These are phyloP conservation scores for Rhincodon typus DNA, from an alignment of 2,797 vertebrate species.

Conservation along the genomic window DNA sequence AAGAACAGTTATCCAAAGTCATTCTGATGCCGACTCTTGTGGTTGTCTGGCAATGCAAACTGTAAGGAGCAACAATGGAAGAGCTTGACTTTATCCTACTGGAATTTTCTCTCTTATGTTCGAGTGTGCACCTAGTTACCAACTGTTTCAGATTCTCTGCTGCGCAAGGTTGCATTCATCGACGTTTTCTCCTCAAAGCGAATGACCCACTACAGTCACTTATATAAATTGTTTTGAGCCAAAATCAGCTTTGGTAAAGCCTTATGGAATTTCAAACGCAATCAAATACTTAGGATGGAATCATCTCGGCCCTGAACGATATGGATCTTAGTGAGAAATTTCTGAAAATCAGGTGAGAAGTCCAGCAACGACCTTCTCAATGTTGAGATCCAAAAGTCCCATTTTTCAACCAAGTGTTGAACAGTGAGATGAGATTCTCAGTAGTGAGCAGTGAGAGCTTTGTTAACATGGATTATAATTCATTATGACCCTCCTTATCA, in stretches of 20 bases:
- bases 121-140: neutral
- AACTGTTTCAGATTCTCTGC: neutral
- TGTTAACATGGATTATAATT: no score
- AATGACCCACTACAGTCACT: neutral
- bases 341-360: no score
- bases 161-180: no score
- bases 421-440: no score
- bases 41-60: neutral
- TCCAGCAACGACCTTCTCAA: no score
- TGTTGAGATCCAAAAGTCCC: no score
- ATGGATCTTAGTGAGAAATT: no score
- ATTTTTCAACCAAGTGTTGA: no score
- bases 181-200: neutral
- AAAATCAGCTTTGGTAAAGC: neutral
- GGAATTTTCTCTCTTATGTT: neutral
- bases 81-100: neutral
- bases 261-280: neutral
- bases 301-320: no score
- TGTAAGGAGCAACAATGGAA: slow-evolving; percentile 12
- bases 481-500: no score
- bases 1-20: neutral
- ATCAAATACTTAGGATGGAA: neutral
- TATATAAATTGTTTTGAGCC: neutral
- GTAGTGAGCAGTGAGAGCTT: no score
- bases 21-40: neutral